These are phyloP conservation scores for Patella ulyssiponensis DNA, from an alignment of 2,888 invertebrate species.

Conservation along the genomic window DNA sequence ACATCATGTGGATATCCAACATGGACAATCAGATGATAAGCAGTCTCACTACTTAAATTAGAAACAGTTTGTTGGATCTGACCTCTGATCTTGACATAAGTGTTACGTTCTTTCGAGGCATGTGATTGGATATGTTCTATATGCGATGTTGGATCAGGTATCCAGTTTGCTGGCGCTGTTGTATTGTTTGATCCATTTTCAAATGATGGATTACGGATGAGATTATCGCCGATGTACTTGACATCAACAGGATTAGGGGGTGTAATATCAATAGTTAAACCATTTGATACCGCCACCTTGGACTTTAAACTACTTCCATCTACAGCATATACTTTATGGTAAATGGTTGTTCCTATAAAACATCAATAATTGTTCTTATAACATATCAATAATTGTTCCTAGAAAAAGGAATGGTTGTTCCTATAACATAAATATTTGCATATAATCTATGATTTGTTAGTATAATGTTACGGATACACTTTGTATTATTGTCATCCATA, in stretches of 20 bases:
- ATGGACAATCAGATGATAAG: conserved; percentile 22
- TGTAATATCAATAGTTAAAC: conserved; percentile 44
- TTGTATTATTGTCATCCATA: no score
- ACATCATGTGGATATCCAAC: conserved; percentile 29
- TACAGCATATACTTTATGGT: conserved; percentile 42
- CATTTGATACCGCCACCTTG: conserved; percentile 43
- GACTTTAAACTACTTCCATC: conserved; percentile 44
- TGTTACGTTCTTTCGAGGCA: not conserved
- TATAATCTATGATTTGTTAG: no score
- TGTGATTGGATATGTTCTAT: conserved; percentile 5
- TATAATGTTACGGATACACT: no score
- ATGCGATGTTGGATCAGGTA: conserved; percentile 8
- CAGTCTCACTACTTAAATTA: not conserved
- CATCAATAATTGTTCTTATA: not conserved
- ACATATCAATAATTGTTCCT: no score
- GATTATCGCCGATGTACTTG: not conserved
- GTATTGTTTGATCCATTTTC: conserved; percentile 23
- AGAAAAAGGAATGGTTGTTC: no score
- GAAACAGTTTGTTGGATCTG: conserved; percentile 1
- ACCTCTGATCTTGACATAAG: not conserved
- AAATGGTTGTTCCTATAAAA: conserved; percentile 35
- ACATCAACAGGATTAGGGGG: conserved; percentile 37
- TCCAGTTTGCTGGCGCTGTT: conserved; percentile 17
- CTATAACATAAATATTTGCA: no score
- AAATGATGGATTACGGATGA: conserved; percentile 27